Base-by-base conservation (phyloP, 2,797 vertebrate genomes). In the Crocodylus rhombifer region DNA sequence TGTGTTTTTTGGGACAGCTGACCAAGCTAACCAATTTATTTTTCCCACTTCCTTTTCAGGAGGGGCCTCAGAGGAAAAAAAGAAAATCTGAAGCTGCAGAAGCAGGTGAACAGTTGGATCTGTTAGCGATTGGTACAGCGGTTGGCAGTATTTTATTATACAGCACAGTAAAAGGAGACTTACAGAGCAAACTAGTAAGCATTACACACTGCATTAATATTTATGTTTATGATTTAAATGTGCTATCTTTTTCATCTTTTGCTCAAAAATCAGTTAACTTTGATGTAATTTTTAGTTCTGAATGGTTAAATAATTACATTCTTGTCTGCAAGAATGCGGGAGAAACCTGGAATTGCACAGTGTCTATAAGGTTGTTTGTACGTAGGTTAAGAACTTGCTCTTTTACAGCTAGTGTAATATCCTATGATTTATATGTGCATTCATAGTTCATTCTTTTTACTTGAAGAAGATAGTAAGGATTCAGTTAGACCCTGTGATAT, bases 141-240 rank as follows among this genome's bases (percentile, higher is more conserved):
- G 99, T 99, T n/a, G 99, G 99, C 95, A 99, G 97, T 42, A 98
- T 99, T 95, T 99, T 99, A 95, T 99, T 99, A 95, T 99, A 99
- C 98, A 99, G 99, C 91, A 98, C 99, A 89, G 97, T 98, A 55
- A 99, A 99, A 97, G 99, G 99, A 97, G 98, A 99, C 21, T 97
- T 99, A 94, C 99, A 99, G 91, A 99, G 98, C 96, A 99, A 99
- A 95, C 97, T 99, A 98, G 99, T 99, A 98, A 98, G 99, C 97
- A 96, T 87, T 90, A 57, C 42, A 5, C 51, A 64, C 14, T 77
- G 51, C 36, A 63, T 80, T 15, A 26, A 2, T 20, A 21, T 71
- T 86, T 4, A 51, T n/a, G 26, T 26, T 76, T 42, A 33, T 1
- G 3, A 9, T 75, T 80, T 93, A 13, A 15, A 20, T 51, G 42